Evolutionary conservation across 2,797 vertebrate genomes (phyloP).

Genomic region (Salarias fasciatus): DNA sequence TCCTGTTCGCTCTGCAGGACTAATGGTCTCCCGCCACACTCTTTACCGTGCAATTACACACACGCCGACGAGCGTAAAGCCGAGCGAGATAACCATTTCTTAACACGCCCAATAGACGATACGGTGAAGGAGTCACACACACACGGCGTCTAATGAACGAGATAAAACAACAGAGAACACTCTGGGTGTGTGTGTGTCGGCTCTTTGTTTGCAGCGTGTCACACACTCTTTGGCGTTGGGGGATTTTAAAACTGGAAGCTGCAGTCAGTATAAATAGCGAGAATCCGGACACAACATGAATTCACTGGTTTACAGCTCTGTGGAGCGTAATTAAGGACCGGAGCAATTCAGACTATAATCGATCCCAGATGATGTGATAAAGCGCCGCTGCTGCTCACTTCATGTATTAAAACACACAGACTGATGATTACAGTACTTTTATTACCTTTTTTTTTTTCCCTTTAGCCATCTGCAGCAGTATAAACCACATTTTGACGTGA

Average conservation of each 20-base stretch:
- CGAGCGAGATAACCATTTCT: slow-evolving; percentile 3
- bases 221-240: too few relatives aligned
- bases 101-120: slow-evolving; percentile 10
- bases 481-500: too few relatives aligned
- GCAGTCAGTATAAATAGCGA: slow-evolving; percentile 2
- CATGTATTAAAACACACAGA: slow-evolving; percentile 27
- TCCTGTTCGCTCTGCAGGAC: slow-evolving; percentile 60
- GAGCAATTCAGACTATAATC: slow-evolving; percentile 36
- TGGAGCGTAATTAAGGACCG: slow-evolving; percentile 42
- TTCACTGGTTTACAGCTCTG: slow-evolving; percentile 35
- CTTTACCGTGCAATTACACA: slow-evolving; percentile 28
- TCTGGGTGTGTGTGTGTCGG: too few relatives aligned
- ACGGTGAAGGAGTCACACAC: slow-evolving; percentile 4
- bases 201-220: too few relatives aligned
- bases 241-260: too few relatives aligned
- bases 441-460: background rate
- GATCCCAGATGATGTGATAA: slow-evolving; percentile 55
- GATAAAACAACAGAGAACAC: too few relatives aligned
- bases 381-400: slow-evolving; percentile 34
- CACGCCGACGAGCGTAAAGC: slow-evolving; percentile 2
- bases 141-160: background rate
- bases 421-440: slow-evolving; percentile 35
- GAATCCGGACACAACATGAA: slow-evolving; percentile 13
- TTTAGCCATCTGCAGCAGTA: slow-evolving; percentile 1
- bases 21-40: slow-evolving; percentile 51